These are phyloP conservation scores for Grammomys surdaster DNA, from an alignment of 2,113 vertebrate species.

Conservation along the genomic window DNA sequence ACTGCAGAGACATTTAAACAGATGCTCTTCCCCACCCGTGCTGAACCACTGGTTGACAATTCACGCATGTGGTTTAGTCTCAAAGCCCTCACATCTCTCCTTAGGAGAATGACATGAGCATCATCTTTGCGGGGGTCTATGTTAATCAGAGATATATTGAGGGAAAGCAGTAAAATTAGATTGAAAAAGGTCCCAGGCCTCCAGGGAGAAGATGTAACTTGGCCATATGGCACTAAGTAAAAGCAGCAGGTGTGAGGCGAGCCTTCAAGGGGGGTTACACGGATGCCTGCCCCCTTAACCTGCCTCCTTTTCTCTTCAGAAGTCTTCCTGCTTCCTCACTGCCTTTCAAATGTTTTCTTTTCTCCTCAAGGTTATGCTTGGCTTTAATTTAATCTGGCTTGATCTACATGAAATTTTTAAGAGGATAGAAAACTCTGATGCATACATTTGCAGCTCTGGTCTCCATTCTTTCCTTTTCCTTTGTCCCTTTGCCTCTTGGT, in stretches of 20 bases:
- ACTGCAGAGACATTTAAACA: not conserved
- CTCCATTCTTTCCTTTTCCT: not conserved
- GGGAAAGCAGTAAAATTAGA: not conserved
- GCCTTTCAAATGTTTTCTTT: not conserved
- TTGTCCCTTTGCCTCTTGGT: not conserved
- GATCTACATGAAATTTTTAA: not conserved
- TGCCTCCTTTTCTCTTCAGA: not conserved
- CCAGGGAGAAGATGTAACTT: not conserved
- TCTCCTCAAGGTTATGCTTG: not conserved
- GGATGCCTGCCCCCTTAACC: not conserved
- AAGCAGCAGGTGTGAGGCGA: conserved; percentile 11
- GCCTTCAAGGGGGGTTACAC: not conserved
- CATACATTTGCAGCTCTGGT: not conserved
- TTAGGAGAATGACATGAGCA: conserved; percentile 1
- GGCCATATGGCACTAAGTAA: conserved; percentile 62
- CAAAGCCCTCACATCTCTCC: not conserved
- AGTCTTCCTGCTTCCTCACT: not conserved
- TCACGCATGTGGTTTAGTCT: not conserved
- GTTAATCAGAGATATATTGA: not conserved
- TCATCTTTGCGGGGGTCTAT: not conserved
- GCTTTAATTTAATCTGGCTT: conserved; percentile 36
- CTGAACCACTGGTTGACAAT: not conserved
- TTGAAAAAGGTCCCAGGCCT: not conserved
- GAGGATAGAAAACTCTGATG: not conserved
- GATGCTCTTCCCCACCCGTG: not conserved